A percentile compares a stretch with the other conserved stretches of the same genome.
Evolutionary conservation across 2,888 invertebrate genomes (phyloP).

Genomic region (Ornithoptera priamus): DNA sequence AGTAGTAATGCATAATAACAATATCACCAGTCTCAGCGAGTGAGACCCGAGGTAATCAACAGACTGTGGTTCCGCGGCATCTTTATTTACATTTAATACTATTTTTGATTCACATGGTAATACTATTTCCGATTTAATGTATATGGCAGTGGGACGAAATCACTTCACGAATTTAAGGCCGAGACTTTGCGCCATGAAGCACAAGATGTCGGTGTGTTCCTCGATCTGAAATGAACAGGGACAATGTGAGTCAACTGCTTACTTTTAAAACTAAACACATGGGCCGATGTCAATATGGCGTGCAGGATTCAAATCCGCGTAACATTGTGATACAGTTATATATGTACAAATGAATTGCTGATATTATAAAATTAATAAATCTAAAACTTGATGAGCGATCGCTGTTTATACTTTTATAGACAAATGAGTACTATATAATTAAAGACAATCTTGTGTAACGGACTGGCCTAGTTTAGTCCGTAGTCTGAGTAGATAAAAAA

Average conservation of each 20-base stretch:
- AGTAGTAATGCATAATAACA: conserved; percentile 76
- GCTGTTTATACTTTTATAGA: no score
- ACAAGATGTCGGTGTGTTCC: conserved; percentile 93
- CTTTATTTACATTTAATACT: conserved; percentile 69
- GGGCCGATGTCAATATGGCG: no score
- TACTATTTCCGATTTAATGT: conserved; percentile 33
- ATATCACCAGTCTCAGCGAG: conserved; percentile 66
- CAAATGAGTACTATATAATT: no score
- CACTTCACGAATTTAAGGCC: conserved; percentile 81
- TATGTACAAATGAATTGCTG: no score
- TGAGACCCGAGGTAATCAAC: conserved; percentile 68
- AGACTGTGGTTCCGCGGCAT: conserved; percentile 57
- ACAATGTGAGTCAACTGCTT: not conserved
- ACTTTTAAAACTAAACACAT: no score
- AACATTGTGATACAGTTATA: no score
- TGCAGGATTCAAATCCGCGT: no score
- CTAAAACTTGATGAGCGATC: no score
- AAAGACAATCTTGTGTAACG: no score
- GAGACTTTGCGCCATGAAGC: conserved; percentile 88
- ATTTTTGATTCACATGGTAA: conserved; percentile 41
- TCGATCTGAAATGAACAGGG: conserved; percentile 86
- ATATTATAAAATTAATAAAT: no score
- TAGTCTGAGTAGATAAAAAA: not conserved
- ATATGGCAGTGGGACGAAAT: conserved; percentile 35
- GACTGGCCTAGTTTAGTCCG: no score